Percentiles rank a stretch among this genome's conserved stretches.
Conservation (phyloP, 2,797 vertebrate species). For the Enteromius viviparus region DNA sequence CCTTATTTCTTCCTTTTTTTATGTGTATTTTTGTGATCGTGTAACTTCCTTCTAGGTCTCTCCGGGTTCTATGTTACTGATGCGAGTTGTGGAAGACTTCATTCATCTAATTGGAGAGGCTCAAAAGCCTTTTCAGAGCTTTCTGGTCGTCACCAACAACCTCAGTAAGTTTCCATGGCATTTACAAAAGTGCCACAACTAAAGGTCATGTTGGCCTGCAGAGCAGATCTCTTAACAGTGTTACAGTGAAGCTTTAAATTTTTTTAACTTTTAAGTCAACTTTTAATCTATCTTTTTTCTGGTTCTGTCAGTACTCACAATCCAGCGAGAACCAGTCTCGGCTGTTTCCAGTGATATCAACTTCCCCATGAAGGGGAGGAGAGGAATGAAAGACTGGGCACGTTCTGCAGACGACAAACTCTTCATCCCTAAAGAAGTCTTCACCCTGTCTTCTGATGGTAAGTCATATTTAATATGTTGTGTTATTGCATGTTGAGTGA, state of each 20-base stretch:
- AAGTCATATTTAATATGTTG: conserved; percentile 45
- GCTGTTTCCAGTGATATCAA: conserved; percentile 98
- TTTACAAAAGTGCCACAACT: not conserved
- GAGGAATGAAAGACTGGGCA: conserved; percentile 99
- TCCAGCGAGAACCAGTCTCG: conserved; percentile 93
- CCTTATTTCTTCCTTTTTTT: not conserved
- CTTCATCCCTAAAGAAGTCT: conserved; percentile 96
- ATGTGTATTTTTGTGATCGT: conserved; percentile 15
- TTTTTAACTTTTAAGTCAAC: not conserved
- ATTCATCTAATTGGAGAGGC: conserved; percentile 95
- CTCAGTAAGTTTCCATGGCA: conserved; percentile 82
- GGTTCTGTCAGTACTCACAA: conserved; percentile 87
- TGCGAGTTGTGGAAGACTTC: conserved; percentile 96
- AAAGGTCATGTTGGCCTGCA: not conserved
- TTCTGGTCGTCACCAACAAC: conserved; percentile 94
- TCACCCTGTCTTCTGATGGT: conserved; percentile 87
- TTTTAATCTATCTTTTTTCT: conserved; percentile 19
- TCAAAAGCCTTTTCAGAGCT: conserved; percentile 97
- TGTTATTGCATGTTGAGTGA: not conserved
- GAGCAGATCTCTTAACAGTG: not conserved
- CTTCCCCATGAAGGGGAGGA: conserved; percentile 94
- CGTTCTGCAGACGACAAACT: conserved; percentile 95
- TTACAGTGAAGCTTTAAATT: not conserved
- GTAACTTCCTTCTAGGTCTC: conserved; percentile 80
- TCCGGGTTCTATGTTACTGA: conserved; percentile 90